These are phyloP conservation scores for Cheilosia soror DNA, from an alignment of 2,888 invertebrate genomes.

Conservation along the genomic window DNA sequence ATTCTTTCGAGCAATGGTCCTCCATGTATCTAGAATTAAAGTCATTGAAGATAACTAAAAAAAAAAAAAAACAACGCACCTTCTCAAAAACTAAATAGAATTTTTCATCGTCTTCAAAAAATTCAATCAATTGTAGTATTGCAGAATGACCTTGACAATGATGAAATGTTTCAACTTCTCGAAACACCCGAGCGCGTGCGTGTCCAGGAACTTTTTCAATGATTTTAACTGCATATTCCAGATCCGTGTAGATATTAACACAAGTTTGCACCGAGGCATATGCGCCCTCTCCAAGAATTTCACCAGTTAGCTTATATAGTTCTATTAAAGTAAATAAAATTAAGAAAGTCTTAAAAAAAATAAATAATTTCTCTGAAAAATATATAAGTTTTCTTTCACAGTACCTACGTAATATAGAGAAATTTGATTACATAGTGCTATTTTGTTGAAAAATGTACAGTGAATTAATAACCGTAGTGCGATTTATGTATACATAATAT, in stretches of 20 bases:
- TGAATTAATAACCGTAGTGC: too few relatives aligned
- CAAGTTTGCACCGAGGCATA: constrained; percentile 98
- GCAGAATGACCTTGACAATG: constrained; percentile 98
- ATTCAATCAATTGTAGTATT: constrained; percentile 98
- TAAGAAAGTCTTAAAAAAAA: not conserved
- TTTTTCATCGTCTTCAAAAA: constrained; percentile 98
- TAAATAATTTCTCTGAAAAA: too few relatives aligned
- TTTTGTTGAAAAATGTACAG: too few relatives aligned
- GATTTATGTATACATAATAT: too few relatives aligned
- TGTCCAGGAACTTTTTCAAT: constrained; percentile 98
- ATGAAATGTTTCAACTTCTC: constrained; percentile 99
- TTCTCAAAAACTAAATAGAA: constrained; percentile 99
- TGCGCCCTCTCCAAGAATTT: constrained; percentile 97
- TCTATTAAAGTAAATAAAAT: constrained; percentile 85
- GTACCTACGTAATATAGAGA: too few relatives aligned
- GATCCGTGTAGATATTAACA: constrained; percentile 94
- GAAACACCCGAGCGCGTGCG: constrained; percentile 96
- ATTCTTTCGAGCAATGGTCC: constrained; percentile 97
- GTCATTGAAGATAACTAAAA: not conserved
- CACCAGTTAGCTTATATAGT: constrained; percentile 96
- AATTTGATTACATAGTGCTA: too few relatives aligned
- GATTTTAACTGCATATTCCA: constrained; percentile 98
- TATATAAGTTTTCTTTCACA: too few relatives aligned
- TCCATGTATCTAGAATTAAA: constrained; percentile 89
- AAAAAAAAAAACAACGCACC: constrained; percentile 83